A percentile compares a stretch with the other conserved stretches of the same genome.
Evolutionary conservation across 1,140 invertebrate genomes (phyloP).

Genomic region (Danaus melanippus): DNA sequence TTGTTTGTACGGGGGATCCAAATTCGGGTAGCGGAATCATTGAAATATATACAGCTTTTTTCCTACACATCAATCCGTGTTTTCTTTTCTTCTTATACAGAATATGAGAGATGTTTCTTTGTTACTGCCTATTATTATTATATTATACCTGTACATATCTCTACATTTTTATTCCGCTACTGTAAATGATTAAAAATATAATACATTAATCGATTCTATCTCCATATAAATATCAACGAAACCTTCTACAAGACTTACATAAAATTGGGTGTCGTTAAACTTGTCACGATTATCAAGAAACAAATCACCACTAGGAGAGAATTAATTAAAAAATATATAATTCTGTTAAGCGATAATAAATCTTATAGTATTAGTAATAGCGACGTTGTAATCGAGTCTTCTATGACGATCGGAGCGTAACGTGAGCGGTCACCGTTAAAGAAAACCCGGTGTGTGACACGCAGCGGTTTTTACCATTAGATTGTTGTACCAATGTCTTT

Average conservation of each 20-base stretch:
- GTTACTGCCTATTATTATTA: no score
- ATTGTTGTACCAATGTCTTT: no score
- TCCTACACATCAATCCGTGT: neutral
- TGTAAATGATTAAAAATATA: no score
- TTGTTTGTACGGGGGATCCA: conserved; percentile 38
- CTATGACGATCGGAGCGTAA: conserved; percentile 24
- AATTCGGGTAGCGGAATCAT: neutral
- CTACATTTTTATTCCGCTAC: no score
- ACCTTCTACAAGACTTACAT: neutral
- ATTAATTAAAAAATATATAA: conserved; percentile 52
- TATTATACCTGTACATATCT: no score
- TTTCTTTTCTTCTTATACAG: neutral
- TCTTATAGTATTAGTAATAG: conserved; percentile 1
- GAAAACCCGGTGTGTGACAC: conserved; percentile 24
- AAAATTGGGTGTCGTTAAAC: conserved; percentile 28
- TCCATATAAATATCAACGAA: no score
- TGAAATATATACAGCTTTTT: neutral
- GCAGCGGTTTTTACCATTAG: conserved; percentile 1
- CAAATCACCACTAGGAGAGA: conserved; percentile 42
- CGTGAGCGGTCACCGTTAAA: conserved; percentile 20
- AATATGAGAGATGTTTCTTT: no score
- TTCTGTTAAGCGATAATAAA: conserved; percentile 11
- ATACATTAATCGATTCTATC: no score
- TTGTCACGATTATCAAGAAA: conserved; percentile 38
- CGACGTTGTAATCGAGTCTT: conserved; percentile 9